These are phyloP conservation scores for Hydrolagus colliei DNA, from an alignment of 2,797 vertebrate genomes.

Conservation along the genomic window DNA sequence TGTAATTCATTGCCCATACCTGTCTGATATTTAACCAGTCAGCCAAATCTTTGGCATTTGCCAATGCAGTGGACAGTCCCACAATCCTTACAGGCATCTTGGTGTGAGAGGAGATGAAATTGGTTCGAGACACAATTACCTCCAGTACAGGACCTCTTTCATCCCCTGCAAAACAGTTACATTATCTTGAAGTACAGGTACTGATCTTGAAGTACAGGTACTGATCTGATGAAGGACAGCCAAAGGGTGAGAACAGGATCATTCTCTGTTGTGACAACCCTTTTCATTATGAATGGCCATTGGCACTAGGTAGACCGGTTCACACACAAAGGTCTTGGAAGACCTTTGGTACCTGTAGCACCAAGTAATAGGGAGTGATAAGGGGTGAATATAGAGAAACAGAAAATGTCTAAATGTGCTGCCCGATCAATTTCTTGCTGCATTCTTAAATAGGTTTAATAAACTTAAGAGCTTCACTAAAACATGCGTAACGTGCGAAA, in stretches of 20 bases:
- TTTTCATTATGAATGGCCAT: too few species aligned
- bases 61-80: conserved; percentile 91
- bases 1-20: conserved; percentile 52
- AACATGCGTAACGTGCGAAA: not conserved
- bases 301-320: too few species aligned
- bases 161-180: conserved; percentile 63
- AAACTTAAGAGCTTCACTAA: not conserved
- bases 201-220: too few species aligned
- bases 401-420: not conserved
- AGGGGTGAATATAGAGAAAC: not conserved
- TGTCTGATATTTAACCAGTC: conserved; percentile 92
- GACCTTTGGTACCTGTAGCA: not conserved
- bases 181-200: not conserved
- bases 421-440: not conserved
- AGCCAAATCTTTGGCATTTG: conserved; percentile 91
- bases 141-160: conserved; percentile 94
- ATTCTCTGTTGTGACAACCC: too few species aligned
- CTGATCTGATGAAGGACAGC: too few species aligned
- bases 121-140: conserved; percentile 95
- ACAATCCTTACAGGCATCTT: conserved; percentile 79
- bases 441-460: not conserved
- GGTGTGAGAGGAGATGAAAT: conserved; percentile 97
- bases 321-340: not conserved
- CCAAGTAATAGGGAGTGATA: not conserved
- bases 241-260: too few species aligned